Conservation (phyloP, 2,888 invertebrate species). For the Mycalesis mineus region DNA sequence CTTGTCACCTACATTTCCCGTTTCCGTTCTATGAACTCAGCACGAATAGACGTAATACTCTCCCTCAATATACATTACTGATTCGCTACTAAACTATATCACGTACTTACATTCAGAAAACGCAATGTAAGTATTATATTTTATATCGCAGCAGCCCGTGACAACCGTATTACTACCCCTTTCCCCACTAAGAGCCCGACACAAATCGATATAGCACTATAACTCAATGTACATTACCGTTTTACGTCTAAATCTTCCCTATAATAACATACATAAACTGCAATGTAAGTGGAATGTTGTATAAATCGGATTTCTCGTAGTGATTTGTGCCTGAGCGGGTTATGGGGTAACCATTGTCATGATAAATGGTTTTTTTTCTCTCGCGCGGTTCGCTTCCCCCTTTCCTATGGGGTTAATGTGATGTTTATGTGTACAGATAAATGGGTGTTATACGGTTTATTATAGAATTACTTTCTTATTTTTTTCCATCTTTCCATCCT, state of each 20-base stretch:
- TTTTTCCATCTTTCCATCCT: not conserved
- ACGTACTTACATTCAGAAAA: not conserved
- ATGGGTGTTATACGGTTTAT: constrained; percentile 4
- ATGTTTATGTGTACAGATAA: constrained; percentile 13
- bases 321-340: constrained; percentile 4
- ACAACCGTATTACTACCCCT: not conserved
- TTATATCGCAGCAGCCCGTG: not conserved
- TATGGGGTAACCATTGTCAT: constrained; percentile 12
- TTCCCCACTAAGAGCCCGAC: not conserved
- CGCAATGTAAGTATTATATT: not conserved
- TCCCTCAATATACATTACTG: not conserved
- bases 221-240: constrained; percentile 12
- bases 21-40: constrained; percentile 18
- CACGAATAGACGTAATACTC: not conserved
- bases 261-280: not conserved
- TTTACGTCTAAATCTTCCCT: not conserved
- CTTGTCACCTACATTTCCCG: constrained; percentile 40
- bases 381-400: constrained; percentile 17
- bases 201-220: not conserved
- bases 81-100: not conserved
- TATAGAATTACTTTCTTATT: constrained; percentile 8
- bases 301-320: not conserved
- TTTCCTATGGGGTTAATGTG: constrained; percentile 16
- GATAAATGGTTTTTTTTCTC: constrained; percentile 20
- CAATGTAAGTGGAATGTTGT: constrained; percentile 1